Conservation (phyloP, 2,797 vertebrate species). For the Thunnus albacares region DNA sequence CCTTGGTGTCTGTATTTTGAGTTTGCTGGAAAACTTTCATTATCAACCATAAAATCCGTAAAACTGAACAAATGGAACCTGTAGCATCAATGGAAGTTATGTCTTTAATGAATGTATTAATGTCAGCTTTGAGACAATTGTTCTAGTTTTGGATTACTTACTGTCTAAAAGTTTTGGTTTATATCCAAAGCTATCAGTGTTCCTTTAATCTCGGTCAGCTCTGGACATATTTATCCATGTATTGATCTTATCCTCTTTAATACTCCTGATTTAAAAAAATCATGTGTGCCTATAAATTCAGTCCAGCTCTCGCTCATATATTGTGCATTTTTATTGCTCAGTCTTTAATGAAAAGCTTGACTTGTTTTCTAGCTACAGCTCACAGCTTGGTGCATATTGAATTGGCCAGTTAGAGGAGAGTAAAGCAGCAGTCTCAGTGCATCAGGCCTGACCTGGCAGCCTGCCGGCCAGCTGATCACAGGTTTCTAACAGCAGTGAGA, state of each 20-base stretch:
- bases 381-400: neutral
- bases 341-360: constrained; percentile 11
- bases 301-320: neutral
- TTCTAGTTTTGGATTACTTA: neutral
- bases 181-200: neutral
- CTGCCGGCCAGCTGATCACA: constrained; percentile 32
- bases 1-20: neutral
- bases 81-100: neutral
- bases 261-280: neutral
- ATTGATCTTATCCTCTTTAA: neutral
- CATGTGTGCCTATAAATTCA: neutral
- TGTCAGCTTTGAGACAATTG: neutral
- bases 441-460: constrained; percentile 28
- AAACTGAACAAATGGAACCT: neutral
- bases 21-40: neutral
- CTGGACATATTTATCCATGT: neutral
- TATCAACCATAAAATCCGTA: neutral
- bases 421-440: constrained; percentile 12
- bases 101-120: neutral
- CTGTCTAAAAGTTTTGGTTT: neutral
- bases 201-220: neutral
- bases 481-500: constrained; percentile 34
- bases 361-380: constrained; percentile 22
- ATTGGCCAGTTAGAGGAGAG: neutral
- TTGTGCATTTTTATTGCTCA: neutral